A percentile compares a stretch with the other conserved stretches of the same genome.
Conservation (phyloP, 2,113 vertebrate genomes). For the Poeciliopsis retropinna region DNA sequence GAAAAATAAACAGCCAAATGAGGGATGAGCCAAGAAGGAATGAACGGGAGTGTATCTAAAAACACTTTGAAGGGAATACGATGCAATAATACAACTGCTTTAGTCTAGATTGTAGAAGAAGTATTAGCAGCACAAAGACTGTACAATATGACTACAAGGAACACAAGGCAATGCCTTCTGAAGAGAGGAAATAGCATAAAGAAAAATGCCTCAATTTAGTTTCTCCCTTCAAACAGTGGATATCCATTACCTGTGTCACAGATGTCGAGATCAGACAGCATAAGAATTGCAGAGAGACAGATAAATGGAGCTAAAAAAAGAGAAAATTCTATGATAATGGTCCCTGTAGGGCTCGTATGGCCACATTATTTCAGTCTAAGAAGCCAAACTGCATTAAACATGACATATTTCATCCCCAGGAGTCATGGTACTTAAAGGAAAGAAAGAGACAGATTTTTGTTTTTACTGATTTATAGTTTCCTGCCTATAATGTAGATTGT, state of each 20-base stretch:
- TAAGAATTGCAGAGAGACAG: constrained; percentile 13
- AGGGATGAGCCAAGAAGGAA: constrained; percentile 7
- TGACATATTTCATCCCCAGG: constrained; percentile 11
- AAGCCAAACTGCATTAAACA: constrained; percentile 36
- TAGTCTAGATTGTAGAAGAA: constrained; percentile 11
- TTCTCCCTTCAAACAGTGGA: constrained; percentile 29
- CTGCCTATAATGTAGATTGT: constrained; percentile 11
- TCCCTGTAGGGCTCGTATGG: constrained; percentile 11
- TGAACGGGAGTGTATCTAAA: constrained; percentile 27
- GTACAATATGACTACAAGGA: constrained; percentile 1
- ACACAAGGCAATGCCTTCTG: constrained; percentile 30
- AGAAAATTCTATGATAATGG: constrained; percentile 22
- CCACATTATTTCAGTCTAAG: constrained; percentile 27
- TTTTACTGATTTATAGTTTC: constrained; percentile 26
- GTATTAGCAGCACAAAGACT: neutral
- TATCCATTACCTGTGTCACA: constrained; percentile 40
- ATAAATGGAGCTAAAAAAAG: constrained; percentile 21
- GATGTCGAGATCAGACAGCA: constrained; percentile 21
- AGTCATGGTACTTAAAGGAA: constrained; percentile 4
- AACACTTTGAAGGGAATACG: constrained; percentile 23
- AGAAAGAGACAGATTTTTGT: constrained; percentile 23
- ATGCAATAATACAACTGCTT: constrained; percentile 20
- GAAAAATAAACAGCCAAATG: constrained; percentile 19
- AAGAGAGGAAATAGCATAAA: constrained; percentile 24
- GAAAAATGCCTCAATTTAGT: constrained; percentile 48